phyloP scores from a whole-genome alignment of 2,797 vertebrate species.

The Hyperoplus lanceolatus region DNA sequence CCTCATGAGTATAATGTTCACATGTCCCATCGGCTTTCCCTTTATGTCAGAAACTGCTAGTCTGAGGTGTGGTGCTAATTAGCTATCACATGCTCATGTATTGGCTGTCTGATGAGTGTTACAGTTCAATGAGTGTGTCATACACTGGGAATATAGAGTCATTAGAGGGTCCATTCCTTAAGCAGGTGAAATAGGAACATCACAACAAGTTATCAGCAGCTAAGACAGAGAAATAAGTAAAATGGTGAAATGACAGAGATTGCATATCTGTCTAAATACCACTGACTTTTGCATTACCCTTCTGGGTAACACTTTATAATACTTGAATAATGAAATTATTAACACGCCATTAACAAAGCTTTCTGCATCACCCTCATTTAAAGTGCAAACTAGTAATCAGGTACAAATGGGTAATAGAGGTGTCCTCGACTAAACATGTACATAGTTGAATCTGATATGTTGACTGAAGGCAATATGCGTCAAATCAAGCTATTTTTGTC shows the following conservation, averaged over 20 bases:
- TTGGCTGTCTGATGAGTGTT: conserved; percentile 25
- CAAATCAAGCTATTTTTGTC: no score
- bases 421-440: no score
- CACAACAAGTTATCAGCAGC: not conserved
- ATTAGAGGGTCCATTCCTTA: not conserved
- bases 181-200: not conserved
- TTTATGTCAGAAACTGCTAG: conserved; percentile 15
- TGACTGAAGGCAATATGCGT: no score
- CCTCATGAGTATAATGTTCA: conserved; percentile 42
- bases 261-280: no score
- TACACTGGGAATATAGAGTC: conserved; percentile 6
- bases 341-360: no score
- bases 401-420: no score
- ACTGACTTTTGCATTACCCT: no score
- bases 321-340: no score
- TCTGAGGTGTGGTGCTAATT: conserved; percentile 36
- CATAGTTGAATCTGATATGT: no score
- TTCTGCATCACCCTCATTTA: no score
- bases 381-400: no score
- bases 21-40: conserved; percentile 28
- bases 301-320: no score
- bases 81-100: conserved; percentile 43
- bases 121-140: conserved; percentile 11
- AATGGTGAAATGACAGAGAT: not conserved
- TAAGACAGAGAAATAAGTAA: not conserved